These are phyloP conservation scores for Leucania comma DNA, from an alignment of 2,888 invertebrate genomes.

Conservation along the genomic window DNA sequence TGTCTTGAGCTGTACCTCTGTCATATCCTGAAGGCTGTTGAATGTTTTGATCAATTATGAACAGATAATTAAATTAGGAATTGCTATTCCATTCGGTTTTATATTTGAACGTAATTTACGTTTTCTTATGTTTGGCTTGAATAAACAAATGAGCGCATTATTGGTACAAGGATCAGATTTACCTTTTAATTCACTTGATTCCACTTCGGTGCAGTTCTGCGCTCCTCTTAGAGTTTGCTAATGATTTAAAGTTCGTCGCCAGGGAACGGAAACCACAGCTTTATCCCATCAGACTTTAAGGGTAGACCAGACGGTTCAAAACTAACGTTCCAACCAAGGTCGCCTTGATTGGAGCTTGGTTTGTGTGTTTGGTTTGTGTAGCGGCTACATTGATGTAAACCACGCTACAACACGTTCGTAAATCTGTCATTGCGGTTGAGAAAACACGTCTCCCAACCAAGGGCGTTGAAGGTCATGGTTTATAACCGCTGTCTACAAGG, in stretches of 20 bases:
- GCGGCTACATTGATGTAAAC: too few species aligned
- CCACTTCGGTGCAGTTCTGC: conserved; percentile 23
- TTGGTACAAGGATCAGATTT: conserved; percentile 22
- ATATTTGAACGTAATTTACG: neutral
- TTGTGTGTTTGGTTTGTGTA: too few species aligned
- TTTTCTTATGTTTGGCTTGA: neutral
- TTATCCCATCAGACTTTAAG: conserved; percentile 37
- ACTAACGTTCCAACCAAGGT: too few species aligned
- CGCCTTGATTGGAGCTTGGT: too few species aligned
- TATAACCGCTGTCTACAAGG: too few species aligned
- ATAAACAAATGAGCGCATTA: neutral
- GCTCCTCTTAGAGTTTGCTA: conserved; percentile 45
- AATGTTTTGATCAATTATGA: conserved; percentile 21
- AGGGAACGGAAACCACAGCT: conserved; percentile 30
- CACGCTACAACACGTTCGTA: too few species aligned
- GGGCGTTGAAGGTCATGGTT: too few species aligned
- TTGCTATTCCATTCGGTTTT: neutral
- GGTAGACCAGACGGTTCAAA: too few species aligned
- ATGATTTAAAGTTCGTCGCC: conserved; percentile 56
- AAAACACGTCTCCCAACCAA: too few species aligned
- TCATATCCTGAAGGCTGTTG: conserved; percentile 6
- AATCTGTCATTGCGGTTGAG: too few species aligned
- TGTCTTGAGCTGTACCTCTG: conserved; percentile 12
- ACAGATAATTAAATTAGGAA: neutral
- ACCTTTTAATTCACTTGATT: conserved; percentile 19